These are phyloP conservation scores for Pelodytes ibericus DNA, from an alignment of 2,797 vertebrate genomes.

Conservation along the genomic window DNA sequence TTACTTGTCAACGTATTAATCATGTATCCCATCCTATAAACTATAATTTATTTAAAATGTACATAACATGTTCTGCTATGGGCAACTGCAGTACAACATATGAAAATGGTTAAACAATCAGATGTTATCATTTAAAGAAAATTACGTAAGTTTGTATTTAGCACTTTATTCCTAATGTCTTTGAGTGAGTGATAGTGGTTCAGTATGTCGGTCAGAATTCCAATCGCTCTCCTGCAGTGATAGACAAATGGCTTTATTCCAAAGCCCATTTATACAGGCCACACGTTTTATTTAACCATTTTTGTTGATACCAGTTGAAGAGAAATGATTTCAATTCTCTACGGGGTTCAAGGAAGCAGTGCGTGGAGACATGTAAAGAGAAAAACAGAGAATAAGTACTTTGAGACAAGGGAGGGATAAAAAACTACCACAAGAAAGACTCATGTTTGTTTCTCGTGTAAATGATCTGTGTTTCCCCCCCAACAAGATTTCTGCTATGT, in stretches of 20 bases:
- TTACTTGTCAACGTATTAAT: too few relatives aligned
- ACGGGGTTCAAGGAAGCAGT: too few relatives aligned
- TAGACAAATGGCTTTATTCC: neutral
- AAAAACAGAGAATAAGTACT: too few relatives aligned
- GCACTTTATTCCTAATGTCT: neutral
- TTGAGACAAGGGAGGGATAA: too few relatives aligned
- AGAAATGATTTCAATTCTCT: neutral
- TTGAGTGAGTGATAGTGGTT: neutral
- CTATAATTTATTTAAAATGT: neutral
- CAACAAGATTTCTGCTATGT: too few relatives aligned
- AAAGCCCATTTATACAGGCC: neutral
- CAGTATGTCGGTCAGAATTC: neutral
- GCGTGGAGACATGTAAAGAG: too few relatives aligned
- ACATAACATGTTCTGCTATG: neutral
- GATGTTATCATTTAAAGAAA: neutral
- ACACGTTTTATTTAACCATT: neutral
- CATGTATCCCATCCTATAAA: slow-evolving; percentile 4
- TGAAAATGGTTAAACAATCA: neutral
- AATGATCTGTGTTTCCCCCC: too few relatives aligned
- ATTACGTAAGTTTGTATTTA: neutral
- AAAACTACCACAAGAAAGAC: too few relatives aligned
- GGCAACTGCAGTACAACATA: neutral
- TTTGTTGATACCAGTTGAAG: neutral
- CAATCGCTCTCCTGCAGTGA: neutral
- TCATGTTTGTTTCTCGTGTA: too few relatives aligned